Conservation (phyloP, 2,797 vertebrate genomes). For the Chaunax sp. region DNA sequence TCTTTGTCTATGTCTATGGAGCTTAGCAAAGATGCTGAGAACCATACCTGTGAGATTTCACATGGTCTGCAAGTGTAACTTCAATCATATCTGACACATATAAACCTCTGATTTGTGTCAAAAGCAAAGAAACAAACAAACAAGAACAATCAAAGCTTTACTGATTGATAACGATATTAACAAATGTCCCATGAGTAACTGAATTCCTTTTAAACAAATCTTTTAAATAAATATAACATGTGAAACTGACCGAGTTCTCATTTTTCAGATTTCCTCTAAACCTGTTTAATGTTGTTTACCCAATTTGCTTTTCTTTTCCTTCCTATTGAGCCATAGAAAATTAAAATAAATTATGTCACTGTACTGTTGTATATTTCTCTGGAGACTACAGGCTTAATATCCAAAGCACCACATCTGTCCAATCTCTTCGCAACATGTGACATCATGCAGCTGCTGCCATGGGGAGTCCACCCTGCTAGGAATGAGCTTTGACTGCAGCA, state of each 20-base stretch:
- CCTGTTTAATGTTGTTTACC: not conserved
- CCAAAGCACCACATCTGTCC: slow-evolving; percentile 68
- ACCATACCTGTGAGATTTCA: slow-evolving; percentile 16
- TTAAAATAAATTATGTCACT: slow-evolving; percentile 23
- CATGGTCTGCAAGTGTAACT: slow-evolving; percentile 33
- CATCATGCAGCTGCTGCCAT: slow-evolving; percentile 63
- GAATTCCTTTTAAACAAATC: slow-evolving; percentile 24
- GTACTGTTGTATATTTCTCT: slow-evolving; percentile 42
- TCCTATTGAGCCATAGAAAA: not conserved
- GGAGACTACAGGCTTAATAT: slow-evolving; percentile 50
- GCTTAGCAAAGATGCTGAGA: slow-evolving; percentile 6
- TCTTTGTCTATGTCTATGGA: not conserved
- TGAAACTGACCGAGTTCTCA: slow-evolving; percentile 1
- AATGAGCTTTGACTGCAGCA: slow-evolving; percentile 41
- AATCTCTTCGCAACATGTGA: slow-evolving; percentile 57
- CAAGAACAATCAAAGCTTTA: slow-evolving; percentile 19
- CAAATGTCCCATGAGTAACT: not conserved
- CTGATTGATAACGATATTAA: slow-evolving; percentile 8
- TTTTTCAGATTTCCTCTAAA: slow-evolving; percentile 7
- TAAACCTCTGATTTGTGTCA: slow-evolving; percentile 12
- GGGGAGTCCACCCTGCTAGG: slow-evolving; percentile 22
- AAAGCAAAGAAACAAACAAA: slow-evolving; percentile 28
- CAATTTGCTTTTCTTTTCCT: slow-evolving; percentile 3
- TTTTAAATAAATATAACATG: not conserved
- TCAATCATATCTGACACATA: slow-evolving; percentile 11